Evolutionary conservation across 2,113 vertebrate genomes (phyloP).

Genomic region (Electrona antarctica): DNA sequence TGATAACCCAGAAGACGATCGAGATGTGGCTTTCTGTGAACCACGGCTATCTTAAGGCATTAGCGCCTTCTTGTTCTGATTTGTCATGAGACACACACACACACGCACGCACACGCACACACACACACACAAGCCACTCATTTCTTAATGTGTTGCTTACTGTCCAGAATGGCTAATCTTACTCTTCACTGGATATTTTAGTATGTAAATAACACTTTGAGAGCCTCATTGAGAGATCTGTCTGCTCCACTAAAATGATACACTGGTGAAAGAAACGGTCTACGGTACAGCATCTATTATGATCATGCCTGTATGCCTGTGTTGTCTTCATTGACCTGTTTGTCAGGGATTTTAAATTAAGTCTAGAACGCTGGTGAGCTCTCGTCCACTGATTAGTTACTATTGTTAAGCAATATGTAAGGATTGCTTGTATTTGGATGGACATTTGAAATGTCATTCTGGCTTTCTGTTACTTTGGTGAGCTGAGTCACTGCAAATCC

Average conservation of each 20-base stretch:
- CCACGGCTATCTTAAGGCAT: not conserved
- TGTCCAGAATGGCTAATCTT: too few species aligned
- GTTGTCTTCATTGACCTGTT: not conserved
- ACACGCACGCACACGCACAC: too few species aligned
- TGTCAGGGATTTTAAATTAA: not conserved
- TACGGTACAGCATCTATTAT: not conserved
- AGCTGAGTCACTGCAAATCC: constrained; percentile 21
- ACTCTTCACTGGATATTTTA: too few species aligned
- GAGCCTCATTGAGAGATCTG: too few species aligned
- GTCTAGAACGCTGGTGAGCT: constrained; percentile 25
- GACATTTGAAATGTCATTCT: constrained; percentile 30
- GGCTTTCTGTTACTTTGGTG: constrained; percentile 17
- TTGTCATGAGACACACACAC: not conserved
- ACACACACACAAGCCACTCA: too few species aligned
- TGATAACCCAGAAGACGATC: constrained; percentile 22
- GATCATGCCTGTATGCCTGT: not conserved
- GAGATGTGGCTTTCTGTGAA: not conserved
- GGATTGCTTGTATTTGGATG: constrained; percentile 48
- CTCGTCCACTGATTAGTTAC: constrained; percentile 42
- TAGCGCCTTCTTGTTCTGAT: constrained; percentile 7
- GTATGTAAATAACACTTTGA: too few species aligned
- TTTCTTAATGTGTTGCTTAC: too few species aligned
- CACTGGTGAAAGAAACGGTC: too few species aligned
- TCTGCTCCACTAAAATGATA: too few species aligned
- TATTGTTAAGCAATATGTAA: constrained; percentile 36